Conservation (phyloP, 2,113 vertebrate species). For the Orientallactaga bullata region DNA sequence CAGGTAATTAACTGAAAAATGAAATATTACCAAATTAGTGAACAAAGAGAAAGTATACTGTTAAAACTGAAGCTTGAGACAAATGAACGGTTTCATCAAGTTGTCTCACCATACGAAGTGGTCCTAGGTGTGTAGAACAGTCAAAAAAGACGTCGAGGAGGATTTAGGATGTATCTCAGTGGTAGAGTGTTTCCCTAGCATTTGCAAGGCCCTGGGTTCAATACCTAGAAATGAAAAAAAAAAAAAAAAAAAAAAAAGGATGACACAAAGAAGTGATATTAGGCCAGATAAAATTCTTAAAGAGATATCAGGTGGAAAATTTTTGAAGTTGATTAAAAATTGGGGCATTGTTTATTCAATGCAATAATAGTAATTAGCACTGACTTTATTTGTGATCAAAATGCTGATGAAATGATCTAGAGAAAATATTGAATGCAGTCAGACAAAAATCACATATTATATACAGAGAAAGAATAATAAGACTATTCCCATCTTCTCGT, state of each 20-base stretch:
- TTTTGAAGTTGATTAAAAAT: neutral
- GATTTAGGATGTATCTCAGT: no score
- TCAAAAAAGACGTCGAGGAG: neutral
- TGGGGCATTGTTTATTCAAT: neutral
- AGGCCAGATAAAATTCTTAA: neutral
- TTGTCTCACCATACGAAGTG: neutral
- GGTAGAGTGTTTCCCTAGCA: no score
- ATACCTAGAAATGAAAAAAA: neutral
- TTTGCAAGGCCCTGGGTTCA: neutral
- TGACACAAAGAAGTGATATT: no score
- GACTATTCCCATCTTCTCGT: neutral
- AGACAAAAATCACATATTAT: neutral
- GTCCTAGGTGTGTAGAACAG: neutral
- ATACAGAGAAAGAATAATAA: neutral
- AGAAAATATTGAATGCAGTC: slow-evolving; percentile 41
- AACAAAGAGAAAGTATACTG: neutral
- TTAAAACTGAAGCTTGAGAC: slow-evolving; percentile 1
- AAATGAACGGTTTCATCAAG: neutral
- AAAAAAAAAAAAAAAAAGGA: neutral
- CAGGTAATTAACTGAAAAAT: neutral
- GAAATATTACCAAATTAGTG: slow-evolving; percentile 2
- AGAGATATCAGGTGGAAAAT: neutral
- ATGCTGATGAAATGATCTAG: neutral
- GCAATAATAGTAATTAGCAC: neutral
- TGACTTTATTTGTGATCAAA: neutral